phyloP scores from a whole-genome alignment of 2,888 invertebrate genomes.

The Drosophila leonis region DNA sequence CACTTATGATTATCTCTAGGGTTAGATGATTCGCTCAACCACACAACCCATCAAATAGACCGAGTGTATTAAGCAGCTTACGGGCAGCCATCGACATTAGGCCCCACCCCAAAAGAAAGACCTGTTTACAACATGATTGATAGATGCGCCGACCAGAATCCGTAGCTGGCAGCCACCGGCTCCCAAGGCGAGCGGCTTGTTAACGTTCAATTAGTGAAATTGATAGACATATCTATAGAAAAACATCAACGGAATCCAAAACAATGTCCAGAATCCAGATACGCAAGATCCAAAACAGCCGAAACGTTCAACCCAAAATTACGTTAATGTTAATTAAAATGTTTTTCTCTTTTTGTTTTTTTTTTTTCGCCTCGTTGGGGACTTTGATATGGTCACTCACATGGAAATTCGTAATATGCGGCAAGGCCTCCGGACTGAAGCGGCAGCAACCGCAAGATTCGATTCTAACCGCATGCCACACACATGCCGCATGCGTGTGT shows the following conservation, averaged over 20 bases:
- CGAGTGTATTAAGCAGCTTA: slow-evolving; percentile 19
- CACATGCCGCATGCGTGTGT: slow-evolving; percentile 56
- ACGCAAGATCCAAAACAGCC: slow-evolving; percentile 27
- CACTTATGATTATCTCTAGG: slow-evolving; percentile 36
- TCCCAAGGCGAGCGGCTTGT: slow-evolving; percentile 62
- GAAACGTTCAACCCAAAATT: slow-evolving; percentile 61
- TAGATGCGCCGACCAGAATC: slow-evolving; percentile 53
- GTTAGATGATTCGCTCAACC: slow-evolving; percentile 8
- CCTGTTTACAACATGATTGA: slow-evolving; percentile 66
- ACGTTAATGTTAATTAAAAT: slow-evolving; percentile 73
- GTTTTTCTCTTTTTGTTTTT: slow-evolving; percentile 32
- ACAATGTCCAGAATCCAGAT: slow-evolving; percentile 2
- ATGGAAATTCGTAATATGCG: slow-evolving; percentile 63
- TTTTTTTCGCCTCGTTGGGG: slow-evolving; percentile 14
- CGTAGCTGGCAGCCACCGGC: slow-evolving; percentile 49
- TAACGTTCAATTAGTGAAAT: slow-evolving; percentile 80
- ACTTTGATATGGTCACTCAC: slow-evolving; percentile 63
- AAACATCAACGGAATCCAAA: slow-evolving; percentile 41
- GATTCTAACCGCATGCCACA: slow-evolving; percentile 70
- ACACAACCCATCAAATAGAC: slow-evolving; percentile 43
- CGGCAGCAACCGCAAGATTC: slow-evolving; percentile 52
- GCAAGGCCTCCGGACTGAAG: slow-evolving; percentile 29
- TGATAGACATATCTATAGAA: slow-evolving; percentile 74
- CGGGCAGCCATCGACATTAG: slow-evolving; percentile 15
- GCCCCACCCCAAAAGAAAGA: slow-evolving; percentile 29